Base-by-base conservation (phyloP, 2,797 vertebrate genomes). In the Perodicticus potto region DNA sequence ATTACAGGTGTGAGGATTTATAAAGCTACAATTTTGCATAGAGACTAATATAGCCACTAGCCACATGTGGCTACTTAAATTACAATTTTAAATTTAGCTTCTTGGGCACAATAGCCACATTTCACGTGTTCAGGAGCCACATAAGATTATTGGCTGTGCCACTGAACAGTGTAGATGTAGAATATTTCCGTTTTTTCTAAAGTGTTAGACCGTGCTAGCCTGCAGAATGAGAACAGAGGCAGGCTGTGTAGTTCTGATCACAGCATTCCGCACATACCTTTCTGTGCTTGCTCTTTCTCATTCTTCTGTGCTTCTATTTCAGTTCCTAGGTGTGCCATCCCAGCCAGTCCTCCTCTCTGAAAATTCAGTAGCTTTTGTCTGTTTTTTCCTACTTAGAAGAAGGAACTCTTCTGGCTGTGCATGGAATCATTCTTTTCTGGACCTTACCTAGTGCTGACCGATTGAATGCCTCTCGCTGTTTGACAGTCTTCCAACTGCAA, bases 1-100 rank as follows among this genome's bases (percentile, higher is more conserved):
- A 53, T 53, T 16, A 53, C 49, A 77, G 9, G 9, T 78, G 0
- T 94, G 57, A 87, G 17, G 12, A 85, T 93, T 76, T 97, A 45
- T 61, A 94, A 91, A n/a, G 61, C 73, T 89, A 25, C 9, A 76
- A 7, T 13, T 77, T 73, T 91, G 92, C 69, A 91, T 27, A 63
- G 25, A 27, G 7, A 53, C 16, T 7, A 65, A 13, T 61, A 57
- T 5, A 90, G 63, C 55, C 59, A 9, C 83, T 83, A 74, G 55
- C 27, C 49, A 88, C 40, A 1, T 85, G 23, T 19, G 49, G 12
- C n/a, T 92, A 25, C 72, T 89, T 27, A 86, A 67, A 83, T 72
- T 70, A 49, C 73, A 81, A 69, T n/a, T 76, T 93, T 27, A 81
- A 91, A 72, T 86, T 74, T 20, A 72, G 32, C 37, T 93, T 96